These are phyloP conservation scores for Ictidomys tridecemlineatus DNA, from an alignment of 2,113 vertebrate species.

Conservation along the genomic window DNA sequence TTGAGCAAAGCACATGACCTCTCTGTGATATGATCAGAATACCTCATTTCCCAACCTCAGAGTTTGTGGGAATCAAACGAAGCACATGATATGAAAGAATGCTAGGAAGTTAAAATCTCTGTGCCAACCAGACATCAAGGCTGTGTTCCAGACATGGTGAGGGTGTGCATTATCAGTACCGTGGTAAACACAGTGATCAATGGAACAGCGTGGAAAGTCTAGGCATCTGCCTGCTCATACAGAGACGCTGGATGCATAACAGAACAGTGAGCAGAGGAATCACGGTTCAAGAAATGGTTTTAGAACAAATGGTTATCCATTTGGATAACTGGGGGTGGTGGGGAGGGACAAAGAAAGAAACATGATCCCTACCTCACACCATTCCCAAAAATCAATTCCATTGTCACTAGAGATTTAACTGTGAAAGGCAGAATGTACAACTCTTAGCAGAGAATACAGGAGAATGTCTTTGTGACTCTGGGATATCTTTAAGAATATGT, in stretches of 20 bases:
- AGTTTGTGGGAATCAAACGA: not conserved
- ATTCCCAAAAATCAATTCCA: conserved; percentile 6
- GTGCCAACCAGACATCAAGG: not conserved
- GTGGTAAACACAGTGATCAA: not conserved
- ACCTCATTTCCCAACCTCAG: not conserved
- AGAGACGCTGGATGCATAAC: not conserved
- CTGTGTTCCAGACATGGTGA: not conserved
- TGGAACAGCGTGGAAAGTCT: not conserved
- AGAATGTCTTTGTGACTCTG: not conserved
- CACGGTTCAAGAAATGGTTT: not conserved
- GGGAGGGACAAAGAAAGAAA: not conserved
- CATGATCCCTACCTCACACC: not conserved
- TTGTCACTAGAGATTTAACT: not conserved
- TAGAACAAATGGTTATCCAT: not conserved
- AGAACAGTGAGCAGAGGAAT: not conserved
- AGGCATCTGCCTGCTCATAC: not conserved
- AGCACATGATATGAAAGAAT: not conserved
- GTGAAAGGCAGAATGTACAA: not conserved
- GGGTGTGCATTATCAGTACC: not conserved
- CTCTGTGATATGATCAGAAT: not conserved
- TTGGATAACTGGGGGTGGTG: too few relatives aligned
- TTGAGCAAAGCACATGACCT: not conserved
- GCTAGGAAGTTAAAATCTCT: not conserved
- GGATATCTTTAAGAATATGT: not conserved
- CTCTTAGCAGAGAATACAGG: not conserved